A percentile compares a stretch with the other conserved stretches of the same genome.
Conservation (phyloP, 1,140 invertebrate species). For the Chlorops oryzae region DNA sequence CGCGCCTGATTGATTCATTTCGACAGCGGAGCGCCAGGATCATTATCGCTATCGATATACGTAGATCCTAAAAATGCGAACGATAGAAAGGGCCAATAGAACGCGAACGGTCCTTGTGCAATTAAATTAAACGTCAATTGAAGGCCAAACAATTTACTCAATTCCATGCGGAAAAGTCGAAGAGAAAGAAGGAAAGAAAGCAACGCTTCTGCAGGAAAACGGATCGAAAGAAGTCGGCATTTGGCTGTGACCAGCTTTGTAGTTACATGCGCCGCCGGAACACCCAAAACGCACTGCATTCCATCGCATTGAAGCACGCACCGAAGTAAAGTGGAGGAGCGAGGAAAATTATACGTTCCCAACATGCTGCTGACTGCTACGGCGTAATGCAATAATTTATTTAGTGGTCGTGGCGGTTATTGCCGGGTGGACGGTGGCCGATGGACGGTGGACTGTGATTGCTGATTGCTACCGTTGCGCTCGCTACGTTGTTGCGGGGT, state of each 20-base stretch:
- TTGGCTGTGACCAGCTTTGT: slow-evolving; percentile 6
- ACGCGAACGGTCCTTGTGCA: slow-evolving; percentile 13
- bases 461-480: no score
- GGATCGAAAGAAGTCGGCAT: neutral
- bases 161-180: neutral
- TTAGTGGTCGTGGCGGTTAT: no score
- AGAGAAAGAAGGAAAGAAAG: neutral
- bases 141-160: slow-evolving; percentile 17
- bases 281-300: neutral
- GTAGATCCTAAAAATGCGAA: neutral
- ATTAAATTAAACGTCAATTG: slow-evolving; percentile 21
- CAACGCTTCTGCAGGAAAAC: neutral
- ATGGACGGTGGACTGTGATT: no score
- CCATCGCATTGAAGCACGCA: no score
- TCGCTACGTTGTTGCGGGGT: no score
- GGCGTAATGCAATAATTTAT: no score
- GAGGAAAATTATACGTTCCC: slow-evolving; percentile 1
- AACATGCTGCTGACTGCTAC: no score
- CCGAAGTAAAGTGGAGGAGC: neutral
- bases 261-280: slow-evolving; percentile 7
- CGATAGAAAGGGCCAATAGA: neutral
- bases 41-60: neutral
- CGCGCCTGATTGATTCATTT: no score
- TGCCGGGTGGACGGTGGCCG: no score
- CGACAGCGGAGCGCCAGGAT: neutral